phyloP scores from a whole-genome alignment of 2,888 invertebrate species.

The Nomada lathburiana region DNA sequence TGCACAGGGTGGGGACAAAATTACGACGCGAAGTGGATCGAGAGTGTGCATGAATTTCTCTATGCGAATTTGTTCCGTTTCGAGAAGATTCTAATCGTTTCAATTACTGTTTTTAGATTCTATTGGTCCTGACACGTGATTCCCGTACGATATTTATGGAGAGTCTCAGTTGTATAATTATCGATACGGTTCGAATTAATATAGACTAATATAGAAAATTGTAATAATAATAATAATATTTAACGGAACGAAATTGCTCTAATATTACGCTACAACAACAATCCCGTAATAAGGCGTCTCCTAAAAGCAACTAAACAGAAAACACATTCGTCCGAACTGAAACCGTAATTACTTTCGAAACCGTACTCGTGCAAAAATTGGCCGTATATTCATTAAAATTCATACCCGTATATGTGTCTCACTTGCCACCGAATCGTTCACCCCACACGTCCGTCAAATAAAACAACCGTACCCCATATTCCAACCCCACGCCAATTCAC shows the following conservation, averaged over 20 bases:
- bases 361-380: neutral
- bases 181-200: neutral
- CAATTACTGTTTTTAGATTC: neutral
- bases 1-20: neutral
- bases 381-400: no score
- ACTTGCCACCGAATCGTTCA: no score
- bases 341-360: no score
- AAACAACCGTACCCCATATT: neutral
- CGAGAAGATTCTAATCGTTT: neutral
- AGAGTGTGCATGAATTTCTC: neutral
- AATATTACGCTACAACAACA: no score
- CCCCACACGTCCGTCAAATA: neutral
- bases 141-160: neutral
- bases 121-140: neutral
- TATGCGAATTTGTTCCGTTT: neutral
- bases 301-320: no score
- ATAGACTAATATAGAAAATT: neutral
- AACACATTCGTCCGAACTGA: no score
- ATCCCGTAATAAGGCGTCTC: no score
- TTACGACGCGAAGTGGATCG: neutral
- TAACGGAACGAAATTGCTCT: no score
- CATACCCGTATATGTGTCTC: no score
- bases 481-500: neutral
- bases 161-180: neutral
- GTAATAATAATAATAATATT: no score